Conservation (phyloP, 2,888 invertebrate species). For the Troglohyphantes excavatus region DNA sequence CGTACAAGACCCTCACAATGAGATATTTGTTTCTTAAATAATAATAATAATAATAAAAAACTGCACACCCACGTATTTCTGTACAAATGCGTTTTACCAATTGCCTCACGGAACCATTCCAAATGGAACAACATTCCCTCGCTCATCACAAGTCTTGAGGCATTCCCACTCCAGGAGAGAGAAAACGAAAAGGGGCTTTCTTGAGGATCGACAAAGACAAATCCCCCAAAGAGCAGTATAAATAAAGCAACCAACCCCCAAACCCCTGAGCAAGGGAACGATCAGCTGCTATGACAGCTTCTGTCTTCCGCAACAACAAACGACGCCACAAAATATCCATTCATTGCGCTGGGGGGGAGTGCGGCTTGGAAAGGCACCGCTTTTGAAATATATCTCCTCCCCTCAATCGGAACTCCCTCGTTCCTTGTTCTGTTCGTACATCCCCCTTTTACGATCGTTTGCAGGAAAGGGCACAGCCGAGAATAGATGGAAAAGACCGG, state of each 20-base stretch:
- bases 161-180: background rate
- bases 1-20: no score
- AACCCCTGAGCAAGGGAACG: background rate
- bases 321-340: conserved; percentile 6
- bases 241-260: background rate
- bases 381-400: conserved; percentile 1
- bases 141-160: background rate
- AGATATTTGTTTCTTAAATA: no score
- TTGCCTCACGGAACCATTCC: background rate
- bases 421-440: background rate
- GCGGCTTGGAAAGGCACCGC: background rate
- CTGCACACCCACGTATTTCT: no score
- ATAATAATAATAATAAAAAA: no score
- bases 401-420: conserved; percentile 5
- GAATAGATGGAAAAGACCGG: background rate
- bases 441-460: conserved; percentile 8
- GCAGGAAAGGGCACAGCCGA: background rate
- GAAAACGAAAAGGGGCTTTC: background rate
- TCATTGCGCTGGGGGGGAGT: background rate
- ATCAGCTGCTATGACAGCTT: conserved; percentile 5
- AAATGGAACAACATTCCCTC: background rate
- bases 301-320: conserved; percentile 9
- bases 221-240: background rate
- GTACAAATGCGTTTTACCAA: no score
- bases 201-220: background rate